These are phyloP conservation scores for Xanthia icteritia DNA, from an alignment of 2,888 invertebrate genomes.

Conservation along the genomic window DNA sequence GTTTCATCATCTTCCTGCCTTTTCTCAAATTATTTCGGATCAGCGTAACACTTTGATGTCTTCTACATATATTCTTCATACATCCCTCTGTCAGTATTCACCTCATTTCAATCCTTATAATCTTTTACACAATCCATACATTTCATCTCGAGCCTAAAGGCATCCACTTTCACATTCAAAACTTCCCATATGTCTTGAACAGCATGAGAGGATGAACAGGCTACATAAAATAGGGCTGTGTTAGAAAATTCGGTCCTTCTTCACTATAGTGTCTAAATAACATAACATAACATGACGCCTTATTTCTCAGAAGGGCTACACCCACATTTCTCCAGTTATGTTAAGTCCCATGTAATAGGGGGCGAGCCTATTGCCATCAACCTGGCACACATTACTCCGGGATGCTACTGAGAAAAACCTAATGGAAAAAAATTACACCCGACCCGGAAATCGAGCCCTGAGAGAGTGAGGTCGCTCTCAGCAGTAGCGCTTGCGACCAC, in stretches of 20 bases:
- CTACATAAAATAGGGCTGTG: not conserved
- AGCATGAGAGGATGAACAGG: not conserved
- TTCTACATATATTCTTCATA: not conserved
- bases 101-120: not conserved
- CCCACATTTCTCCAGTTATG: too few species aligned
- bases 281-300: not conserved
- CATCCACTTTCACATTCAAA: not conserved
- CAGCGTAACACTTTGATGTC: too few species aligned
- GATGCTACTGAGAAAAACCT: too few species aligned
- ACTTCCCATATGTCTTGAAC: not conserved
- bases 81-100: not conserved
- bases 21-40: not conserved
- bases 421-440: too few species aligned
- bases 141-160: not conserved
- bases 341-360: too few species aligned
- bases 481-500: too few species aligned
- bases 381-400: too few species aligned
- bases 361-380: too few species aligned
- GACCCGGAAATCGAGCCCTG: too few species aligned
- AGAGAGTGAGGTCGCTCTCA: too few species aligned
- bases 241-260: not conserved
- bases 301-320: too few species aligned
- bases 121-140: not conserved
- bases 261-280: conserved; percentile 10
- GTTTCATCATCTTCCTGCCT: not conserved